These are phyloP conservation scores for Philonicus albiceps DNA, from an alignment of 2,888 invertebrate genomes.

Conservation along the genomic window DNA sequence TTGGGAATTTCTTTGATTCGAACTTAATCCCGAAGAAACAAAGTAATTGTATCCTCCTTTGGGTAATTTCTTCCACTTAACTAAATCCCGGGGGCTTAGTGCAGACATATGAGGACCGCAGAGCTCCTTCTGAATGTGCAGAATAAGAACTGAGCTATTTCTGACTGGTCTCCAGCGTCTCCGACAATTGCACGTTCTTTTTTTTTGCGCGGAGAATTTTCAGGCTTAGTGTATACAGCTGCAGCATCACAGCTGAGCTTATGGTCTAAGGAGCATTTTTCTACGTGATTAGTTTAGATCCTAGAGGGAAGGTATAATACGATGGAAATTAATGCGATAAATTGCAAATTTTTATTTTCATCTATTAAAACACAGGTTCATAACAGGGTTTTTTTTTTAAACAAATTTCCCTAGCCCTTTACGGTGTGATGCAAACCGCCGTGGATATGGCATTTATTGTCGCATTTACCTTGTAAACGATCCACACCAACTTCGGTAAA, in stretches of 20 bases:
- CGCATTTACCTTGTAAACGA: conserved; percentile 4
- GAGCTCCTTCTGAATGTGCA: conserved; percentile 18
- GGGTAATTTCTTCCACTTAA: conserved; percentile 62
- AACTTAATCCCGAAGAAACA: conserved; percentile 57
- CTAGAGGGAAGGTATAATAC: neutral
- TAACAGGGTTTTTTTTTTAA: neutral
- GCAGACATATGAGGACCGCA: conserved; percentile 52
- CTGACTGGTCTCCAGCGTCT: conserved; percentile 13
- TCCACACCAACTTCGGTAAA: neutral
- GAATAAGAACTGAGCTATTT: conserved; percentile 15
- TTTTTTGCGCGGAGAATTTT: neutral
- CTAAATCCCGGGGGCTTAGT: conserved; percentile 57
- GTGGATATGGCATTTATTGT: conserved; percentile 11
- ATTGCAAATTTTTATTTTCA: neutral
- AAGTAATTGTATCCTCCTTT: conserved; percentile 56
- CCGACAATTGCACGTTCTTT: neutral
- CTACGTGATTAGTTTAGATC: neutral
- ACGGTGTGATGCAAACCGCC: neutral
- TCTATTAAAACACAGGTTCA: neutral
- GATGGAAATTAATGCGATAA: neutral
- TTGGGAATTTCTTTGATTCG: conserved; percentile 57
- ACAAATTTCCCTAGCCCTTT: neutral
- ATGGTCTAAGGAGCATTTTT: neutral
- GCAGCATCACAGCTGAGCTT: neutral
- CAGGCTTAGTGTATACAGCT: neutral